Percentiles rank a stretch among this genome's conserved stretches.
Conservation (phyloP, 2,888 invertebrate species). For the Orchestes rusci region DNA sequence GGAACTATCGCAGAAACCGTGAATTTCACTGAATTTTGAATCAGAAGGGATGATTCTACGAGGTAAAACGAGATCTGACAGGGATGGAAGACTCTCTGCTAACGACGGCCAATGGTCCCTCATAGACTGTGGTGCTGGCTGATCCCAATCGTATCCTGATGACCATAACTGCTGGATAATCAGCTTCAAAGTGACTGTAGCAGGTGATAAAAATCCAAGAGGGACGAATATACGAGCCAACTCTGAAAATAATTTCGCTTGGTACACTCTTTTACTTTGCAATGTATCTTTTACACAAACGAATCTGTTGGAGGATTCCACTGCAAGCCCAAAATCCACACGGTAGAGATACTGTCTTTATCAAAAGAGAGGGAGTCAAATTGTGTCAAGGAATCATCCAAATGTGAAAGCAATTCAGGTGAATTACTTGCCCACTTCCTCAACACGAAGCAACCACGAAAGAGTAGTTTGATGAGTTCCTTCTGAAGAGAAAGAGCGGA, state of each 20-base stretch:
- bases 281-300: conserved; percentile 2
- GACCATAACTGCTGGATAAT: conserved; percentile 12
- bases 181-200: not conserved
- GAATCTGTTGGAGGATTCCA: conserved; percentile 4
- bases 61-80: conserved; percentile 1
- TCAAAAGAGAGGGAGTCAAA: conserved; percentile 6
- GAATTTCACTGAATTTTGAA: conserved; percentile 3
- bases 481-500: conserved; percentile 6
- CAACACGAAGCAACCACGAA: conserved; percentile 11
- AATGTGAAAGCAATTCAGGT: conserved; percentile 16
- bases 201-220: conserved; percentile 4
- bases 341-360: not conserved
- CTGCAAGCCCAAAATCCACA: conserved; percentile 8
- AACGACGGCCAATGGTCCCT: not conserved
- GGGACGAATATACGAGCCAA: conserved; percentile 14
- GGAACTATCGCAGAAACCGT: conserved; percentile 8
- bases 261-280: conserved; percentile 4
- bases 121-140: conserved; percentile 1
- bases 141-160: conserved; percentile 4
- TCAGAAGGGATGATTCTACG: conserved; percentile 1
- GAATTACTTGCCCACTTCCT: conserved; percentile 19
- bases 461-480: conserved; percentile 6
- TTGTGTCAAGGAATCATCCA: not conserved
- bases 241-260: conserved; percentile 11
- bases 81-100: not conserved